phyloP scores from a whole-genome alignment of 92 coral and sea anemone genomes.

The Palythoa grandis region DNA sequence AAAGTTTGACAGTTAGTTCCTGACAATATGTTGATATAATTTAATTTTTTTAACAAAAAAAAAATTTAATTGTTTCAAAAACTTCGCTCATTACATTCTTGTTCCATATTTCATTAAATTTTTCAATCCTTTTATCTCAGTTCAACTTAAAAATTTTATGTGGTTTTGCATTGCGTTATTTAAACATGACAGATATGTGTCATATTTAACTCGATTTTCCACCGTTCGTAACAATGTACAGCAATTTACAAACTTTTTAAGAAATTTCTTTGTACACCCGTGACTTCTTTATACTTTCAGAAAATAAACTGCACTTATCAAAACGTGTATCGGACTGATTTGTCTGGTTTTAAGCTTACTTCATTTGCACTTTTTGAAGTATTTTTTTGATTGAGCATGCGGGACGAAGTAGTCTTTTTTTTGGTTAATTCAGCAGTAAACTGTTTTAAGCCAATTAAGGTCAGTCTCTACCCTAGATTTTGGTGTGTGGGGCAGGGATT shows the following conservation, averaged over 20 bases:
- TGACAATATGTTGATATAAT: neutral
- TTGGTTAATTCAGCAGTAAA: neutral
- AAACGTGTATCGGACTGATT: neutral
- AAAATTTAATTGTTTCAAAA: neutral
- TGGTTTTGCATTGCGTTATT: conserved; percentile 11
- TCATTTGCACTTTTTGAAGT: neutral
- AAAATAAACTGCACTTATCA: conserved; percentile 34
- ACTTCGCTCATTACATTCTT: too few species aligned
- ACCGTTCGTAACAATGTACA: conserved; percentile 4
- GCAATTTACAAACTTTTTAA: neutral
- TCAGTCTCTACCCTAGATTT: too few species aligned
- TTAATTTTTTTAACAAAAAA: neutral
- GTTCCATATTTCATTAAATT: neutral
- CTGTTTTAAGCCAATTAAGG: too few species aligned
- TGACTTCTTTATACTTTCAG: conserved; percentile 30
- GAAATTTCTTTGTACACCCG: neutral
- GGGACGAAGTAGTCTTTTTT: neutral
- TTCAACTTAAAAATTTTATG: neutral
- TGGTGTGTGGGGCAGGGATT: too few species aligned
- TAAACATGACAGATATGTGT: neutral
- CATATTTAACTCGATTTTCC: conserved; percentile 15
- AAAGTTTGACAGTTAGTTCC: too few species aligned
- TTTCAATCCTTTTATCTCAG: neutral
- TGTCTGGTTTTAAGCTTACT: neutral
- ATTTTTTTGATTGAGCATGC: too few species aligned